Evolutionary conservation across 2,797 vertebrate genomes (phyloP).

Genomic region (Falco cherrug): DNA sequence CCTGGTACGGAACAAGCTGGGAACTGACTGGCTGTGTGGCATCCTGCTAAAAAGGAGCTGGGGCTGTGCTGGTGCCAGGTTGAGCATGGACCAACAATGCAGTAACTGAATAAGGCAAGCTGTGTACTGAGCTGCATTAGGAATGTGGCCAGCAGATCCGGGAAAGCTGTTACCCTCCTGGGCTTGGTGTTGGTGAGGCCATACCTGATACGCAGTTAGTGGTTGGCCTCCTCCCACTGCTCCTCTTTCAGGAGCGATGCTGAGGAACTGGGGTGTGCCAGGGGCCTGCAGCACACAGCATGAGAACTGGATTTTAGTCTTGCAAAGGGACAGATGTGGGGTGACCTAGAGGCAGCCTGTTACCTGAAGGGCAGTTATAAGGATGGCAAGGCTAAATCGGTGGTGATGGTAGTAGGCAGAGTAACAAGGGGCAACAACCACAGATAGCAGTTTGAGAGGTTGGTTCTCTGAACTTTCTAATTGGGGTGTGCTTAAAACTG

Average conservation of each 20-base stretch:
- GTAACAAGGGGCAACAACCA: not conserved
- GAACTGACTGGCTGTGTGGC: not conserved
- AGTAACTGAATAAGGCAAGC: not conserved
- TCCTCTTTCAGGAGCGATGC: not conserved
- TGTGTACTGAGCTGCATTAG: rapidly evolving
- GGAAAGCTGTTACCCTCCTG: not conserved
- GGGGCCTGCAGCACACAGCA: not conserved
- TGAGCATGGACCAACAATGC: not conserved
- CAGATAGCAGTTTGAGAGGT: not conserved
- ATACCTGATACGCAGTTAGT: not conserved
- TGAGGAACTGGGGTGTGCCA: not conserved
- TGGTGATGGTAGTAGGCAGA: not conserved
- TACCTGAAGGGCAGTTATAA: not conserved
- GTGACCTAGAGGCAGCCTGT: not conserved
- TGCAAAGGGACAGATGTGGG: rapidly evolving
- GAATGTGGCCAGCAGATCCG: not conserved
- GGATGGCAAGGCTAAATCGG: not conserved
- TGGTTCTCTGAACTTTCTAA: not conserved
- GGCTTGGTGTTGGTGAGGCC: not conserved
- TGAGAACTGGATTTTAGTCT: not conserved
- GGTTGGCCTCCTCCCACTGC: rapidly evolving
- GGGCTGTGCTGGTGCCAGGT: not conserved
- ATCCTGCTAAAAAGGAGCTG: not conserved
- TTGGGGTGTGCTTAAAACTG: not conserved
- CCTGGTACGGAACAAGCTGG: not conserved